Evolutionary conservation across 2,797 vertebrate genomes (phyloP), one percentile per base, ranked within the genome.

Genomic region (Spatula versicolor): DNA sequence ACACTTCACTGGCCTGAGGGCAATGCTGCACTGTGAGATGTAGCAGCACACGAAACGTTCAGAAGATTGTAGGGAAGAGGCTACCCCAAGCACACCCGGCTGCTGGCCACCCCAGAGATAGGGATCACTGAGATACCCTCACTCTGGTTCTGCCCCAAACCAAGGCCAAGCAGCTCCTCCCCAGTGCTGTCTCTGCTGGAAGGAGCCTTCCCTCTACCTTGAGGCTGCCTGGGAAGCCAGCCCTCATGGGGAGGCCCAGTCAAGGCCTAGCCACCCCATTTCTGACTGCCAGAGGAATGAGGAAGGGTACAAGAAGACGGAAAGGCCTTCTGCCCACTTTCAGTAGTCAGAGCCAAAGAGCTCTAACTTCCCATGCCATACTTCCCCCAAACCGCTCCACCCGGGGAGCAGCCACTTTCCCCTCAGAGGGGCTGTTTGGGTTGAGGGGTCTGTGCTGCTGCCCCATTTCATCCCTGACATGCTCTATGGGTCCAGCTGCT

Each of bases 121-220:
- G 23, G 8, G 19, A 11, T 4, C 14, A 7, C 18, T 0, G 0
- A 14, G 13, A 7, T 2, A 15, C 31, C 8, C 4, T 6, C n/a
- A 22, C 41, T n/a, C 28, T 16, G 18, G 33, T 66, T 48, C 31
- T 18, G 2, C 21, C 50, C 46, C 19, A 6, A 1, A 7, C 12
- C 8, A 5, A 18, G 6, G 46, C 26, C 58, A 22, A 55, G 19
- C 9, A 60, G 45, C 45, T 54, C 5, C 28, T 39, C 3, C 37
- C 14, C 17, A 22, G 8, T 12, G 25, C 16, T 18, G 37, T 25
- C 15, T n/a, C 68, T 46, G 23, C 22, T 50, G 41, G 39, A 33
- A 7, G 19, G 8, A 1, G 8, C 9, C 3, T 25, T 17, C 55
- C 7, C 35, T 15, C 2, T 30, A 2, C 20, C n/a, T 54, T 67